A percentile compares a stretch with the other conserved stretches of the same genome.
Conservation (phyloP, 2,888 invertebrate species). For the Eudasyphora cyanicolor region DNA sequence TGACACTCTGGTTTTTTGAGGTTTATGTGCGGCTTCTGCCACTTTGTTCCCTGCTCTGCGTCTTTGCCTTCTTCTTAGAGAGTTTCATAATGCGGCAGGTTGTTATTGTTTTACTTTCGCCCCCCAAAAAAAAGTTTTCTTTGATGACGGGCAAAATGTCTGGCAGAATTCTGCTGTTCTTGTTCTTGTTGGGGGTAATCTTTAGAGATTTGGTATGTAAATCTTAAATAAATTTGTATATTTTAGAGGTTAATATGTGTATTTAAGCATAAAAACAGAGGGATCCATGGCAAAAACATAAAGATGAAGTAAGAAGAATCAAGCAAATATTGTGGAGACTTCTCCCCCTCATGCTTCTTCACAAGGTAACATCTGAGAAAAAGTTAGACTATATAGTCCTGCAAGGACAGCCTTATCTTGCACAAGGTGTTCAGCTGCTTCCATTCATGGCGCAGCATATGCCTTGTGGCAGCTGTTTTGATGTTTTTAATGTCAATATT, state of each 20-base stretch:
- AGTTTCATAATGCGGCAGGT: slow-evolving; percentile 39
- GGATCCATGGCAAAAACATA: slow-evolving; percentile 46
- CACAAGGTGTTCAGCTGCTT: background rate
- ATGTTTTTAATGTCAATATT: slow-evolving; percentile 66
- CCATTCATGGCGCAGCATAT: slow-evolving; percentile 39
- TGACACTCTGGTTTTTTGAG: slow-evolving; percentile 33
- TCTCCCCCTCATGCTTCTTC: background rate
- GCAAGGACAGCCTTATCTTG: background rate
- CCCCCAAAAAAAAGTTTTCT: slow-evolving; percentile 11
- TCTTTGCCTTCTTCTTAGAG: slow-evolving; percentile 25
- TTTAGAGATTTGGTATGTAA: slow-evolving; percentile 61
- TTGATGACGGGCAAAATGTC: background rate
- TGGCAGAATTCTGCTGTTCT: background rate
- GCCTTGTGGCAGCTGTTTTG: slow-evolving; percentile 59
- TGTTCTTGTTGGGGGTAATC: slow-evolving; percentile 47
- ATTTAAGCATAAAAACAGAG: slow-evolving; percentile 41
- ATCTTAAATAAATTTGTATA: slow-evolving; percentile 56
- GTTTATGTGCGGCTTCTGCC: slow-evolving; percentile 5
- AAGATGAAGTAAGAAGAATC: background rate
- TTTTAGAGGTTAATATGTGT: slow-evolving; percentile 40
- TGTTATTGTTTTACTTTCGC: slow-evolving; percentile 36
- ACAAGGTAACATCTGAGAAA: background rate
- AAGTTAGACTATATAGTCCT: background rate
- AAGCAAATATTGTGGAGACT: slow-evolving; percentile 23
- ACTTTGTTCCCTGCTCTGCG: background rate